Base-by-base conservation (phyloP, 2,888 invertebrate genomes). In the Lymantria monacha region DNA sequence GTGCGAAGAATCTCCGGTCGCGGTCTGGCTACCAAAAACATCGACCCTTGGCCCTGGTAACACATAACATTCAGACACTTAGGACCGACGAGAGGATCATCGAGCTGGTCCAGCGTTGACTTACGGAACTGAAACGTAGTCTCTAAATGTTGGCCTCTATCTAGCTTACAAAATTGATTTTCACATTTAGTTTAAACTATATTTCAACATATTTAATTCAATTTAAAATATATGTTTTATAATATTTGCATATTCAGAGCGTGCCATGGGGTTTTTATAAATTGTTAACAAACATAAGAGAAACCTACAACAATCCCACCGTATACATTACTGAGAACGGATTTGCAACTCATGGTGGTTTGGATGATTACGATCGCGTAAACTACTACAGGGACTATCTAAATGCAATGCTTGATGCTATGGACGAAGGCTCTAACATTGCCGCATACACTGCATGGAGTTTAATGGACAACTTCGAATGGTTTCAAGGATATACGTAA, bases 241-340 rank as follows among this genome's bases (percentile, higher is more conserved):
- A 37, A 10, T 43, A 9, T 10, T 22, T 14, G 7, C 5, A 2
- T 12, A 33, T 70, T 11, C 53, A 81, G 89, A 79, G 82, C 15
- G 85, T 88, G 12, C 93, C 94, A 0, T 87, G 91, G 85, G 93
- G 93, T 0, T 87, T 94, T 53, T 74, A 88, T 53, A 90, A 92
- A 44, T 49, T 93, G 5, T 68, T 94, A 14, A 87, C 84, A n/a
- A 86, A 92, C 50, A 74, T 93, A 22, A 83, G 82, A 55, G 63
- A 79, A 1, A 73, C 80, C 8, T 92, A 92, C 65, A 83, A 85
- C 22, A 92, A 93, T 69, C 91, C 92, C 0, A 68, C 87, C 30
- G 81, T 94, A 37, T 85, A 83, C 45, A 81, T 94, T 5, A 92
- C 92, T 0, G 94, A 94, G 70, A 94, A 93, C 58, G 94, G 93